Evolutionary conservation across 2,797 vertebrate species (phyloP).

Genomic region (Phoxinus dragarum): DNA sequence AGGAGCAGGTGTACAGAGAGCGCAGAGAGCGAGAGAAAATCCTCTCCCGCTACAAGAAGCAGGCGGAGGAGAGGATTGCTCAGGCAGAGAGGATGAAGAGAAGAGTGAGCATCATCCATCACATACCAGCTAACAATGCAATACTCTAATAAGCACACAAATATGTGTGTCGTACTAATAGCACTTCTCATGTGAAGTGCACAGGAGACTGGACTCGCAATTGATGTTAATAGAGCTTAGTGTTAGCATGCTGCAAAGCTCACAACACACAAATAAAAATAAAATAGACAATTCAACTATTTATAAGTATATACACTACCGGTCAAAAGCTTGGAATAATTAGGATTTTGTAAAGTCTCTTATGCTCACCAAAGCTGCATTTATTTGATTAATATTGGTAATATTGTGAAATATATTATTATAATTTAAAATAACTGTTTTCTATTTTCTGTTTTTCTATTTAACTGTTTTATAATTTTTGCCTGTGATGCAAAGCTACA

Average conservation of each 20-base stretch:
- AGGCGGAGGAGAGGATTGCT: slow-evolving; percentile 78
- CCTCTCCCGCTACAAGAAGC: slow-evolving; percentile 78
- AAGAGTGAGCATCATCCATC: slow-evolving; percentile 72
- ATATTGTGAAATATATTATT: not conserved
- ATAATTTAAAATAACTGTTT: too few relatives aligned
- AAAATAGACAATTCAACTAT: not conserved
- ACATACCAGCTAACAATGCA: not conserved
- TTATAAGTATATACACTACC: not conserved
- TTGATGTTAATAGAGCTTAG: not conserved
- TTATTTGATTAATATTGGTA: not conserved
- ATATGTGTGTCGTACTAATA: not conserved
- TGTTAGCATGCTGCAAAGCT: not conserved
- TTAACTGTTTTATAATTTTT: too few relatives aligned
- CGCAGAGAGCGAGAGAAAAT: slow-evolving; percentile 80
- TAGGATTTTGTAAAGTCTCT: not conserved
- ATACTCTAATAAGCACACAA: not conserved
- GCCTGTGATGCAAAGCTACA: not conserved
- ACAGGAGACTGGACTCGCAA: not conserved
- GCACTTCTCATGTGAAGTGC: not conserved
- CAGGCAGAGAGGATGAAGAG: slow-evolving; percentile 80
- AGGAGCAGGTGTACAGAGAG: slow-evolving; percentile 79
- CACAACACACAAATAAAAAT: not conserved
- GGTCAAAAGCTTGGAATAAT: not conserved
- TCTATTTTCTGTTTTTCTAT: too few relatives aligned
- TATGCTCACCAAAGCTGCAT: not conserved